Evolutionary conservation across 2,888 invertebrate species (phyloP).

Genomic region (Synanthedon andrenaeformis): DNA sequence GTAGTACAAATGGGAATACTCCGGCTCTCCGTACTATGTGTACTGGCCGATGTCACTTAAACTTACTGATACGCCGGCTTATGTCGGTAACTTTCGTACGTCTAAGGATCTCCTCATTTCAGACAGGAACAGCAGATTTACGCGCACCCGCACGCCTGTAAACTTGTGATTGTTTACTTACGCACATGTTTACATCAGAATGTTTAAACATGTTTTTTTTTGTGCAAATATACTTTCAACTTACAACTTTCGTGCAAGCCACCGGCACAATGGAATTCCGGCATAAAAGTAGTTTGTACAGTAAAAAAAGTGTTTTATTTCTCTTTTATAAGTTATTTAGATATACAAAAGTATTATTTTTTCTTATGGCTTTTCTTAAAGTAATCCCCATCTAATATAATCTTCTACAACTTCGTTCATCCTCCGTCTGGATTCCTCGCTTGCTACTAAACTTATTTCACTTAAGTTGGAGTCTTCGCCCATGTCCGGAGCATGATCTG

Average conservation of each 20-base stretch:
- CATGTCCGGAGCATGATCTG: conserved; percentile 2
- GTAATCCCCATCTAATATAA: conserved; percentile 3
- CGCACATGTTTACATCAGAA: not conserved
- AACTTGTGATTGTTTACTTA: not conserved
- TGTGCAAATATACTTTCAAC: not conserved
- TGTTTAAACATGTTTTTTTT: not conserved
- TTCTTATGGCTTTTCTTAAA: not conserved
- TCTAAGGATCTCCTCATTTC: too few relatives aligned
- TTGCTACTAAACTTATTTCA: not conserved
- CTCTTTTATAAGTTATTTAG: too few relatives aligned
- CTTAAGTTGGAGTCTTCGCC: not conserved
- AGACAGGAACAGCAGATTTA: too few relatives aligned
- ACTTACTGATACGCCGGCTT: too few relatives aligned
- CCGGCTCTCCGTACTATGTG: too few relatives aligned
- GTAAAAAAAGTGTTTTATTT: too few relatives aligned
- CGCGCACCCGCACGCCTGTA: too few relatives aligned
- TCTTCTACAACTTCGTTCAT: conserved; percentile 1
- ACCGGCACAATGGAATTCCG: not conserved
- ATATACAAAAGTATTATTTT: too few relatives aligned
- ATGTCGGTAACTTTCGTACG: too few relatives aligned
- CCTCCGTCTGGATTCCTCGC: not conserved
- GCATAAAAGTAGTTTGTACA: not conserved
- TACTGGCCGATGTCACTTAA: too few relatives aligned
- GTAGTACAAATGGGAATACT: too few relatives aligned
- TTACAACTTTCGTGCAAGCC: not conserved